Conservation (phyloP, 2,888 invertebrate genomes). For the Drymonia ruficornis region DNA sequence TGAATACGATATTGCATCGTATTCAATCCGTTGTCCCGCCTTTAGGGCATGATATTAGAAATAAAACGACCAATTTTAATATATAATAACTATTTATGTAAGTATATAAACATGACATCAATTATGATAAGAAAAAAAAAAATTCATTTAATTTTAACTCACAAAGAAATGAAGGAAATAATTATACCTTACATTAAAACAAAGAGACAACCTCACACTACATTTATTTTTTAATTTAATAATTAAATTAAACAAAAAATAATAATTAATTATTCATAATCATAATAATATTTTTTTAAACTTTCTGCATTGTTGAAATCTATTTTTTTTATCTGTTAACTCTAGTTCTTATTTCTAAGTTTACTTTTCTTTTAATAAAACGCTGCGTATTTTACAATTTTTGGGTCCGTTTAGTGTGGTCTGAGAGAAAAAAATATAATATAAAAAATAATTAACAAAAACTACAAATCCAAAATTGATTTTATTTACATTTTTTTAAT, state of each 20-base stretch:
- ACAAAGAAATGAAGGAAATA: conserved; percentile 66
- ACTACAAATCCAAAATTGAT: conserved; percentile 50
- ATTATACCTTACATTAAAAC: conserved; percentile 63
- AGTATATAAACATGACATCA: conserved; percentile 83
- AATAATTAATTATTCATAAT: conserved; percentile 10
- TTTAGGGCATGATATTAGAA: no score
- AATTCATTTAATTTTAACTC: conserved; percentile 79
- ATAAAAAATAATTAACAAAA: conserved; percentile 7
- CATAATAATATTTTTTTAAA: conserved; percentile 39
- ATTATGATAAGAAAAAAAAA: conserved; percentile 73
- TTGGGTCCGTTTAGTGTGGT: conserved; percentile 66
- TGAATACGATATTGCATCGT: no score
- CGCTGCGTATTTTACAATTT: conserved; percentile 67
- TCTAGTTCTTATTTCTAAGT: conserved; percentile 61
- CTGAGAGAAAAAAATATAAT: conserved; percentile 41
- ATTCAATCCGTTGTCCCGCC: no score
- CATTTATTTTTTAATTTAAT: conserved; percentile 56
- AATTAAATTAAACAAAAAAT: conserved; percentile 36
- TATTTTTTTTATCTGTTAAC: conserved; percentile 57
- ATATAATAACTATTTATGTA: conserved; percentile 85
- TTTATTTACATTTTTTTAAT: conserved; percentile 68
- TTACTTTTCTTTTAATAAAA: conserved; percentile 56
- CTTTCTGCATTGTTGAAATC: conserved; percentile 55
- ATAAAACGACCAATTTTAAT: conserved; percentile 76
- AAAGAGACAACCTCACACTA: conserved; percentile 82